phyloP scores from a whole-genome alignment of 2,113 vertebrate species.

The Phycodurus eques region DNA sequence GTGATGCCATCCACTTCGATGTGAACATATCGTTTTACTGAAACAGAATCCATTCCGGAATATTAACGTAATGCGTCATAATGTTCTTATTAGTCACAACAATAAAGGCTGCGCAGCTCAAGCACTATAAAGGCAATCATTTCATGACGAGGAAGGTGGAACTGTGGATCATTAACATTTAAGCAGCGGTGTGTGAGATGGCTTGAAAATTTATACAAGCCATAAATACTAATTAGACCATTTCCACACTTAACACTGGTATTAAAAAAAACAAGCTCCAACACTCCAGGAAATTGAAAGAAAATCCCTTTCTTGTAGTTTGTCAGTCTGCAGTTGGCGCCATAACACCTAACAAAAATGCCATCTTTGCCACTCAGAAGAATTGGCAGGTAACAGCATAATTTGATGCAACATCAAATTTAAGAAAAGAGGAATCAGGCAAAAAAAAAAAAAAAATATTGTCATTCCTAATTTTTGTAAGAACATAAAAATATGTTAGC shows the following conservation, averaged over 20 bases:
- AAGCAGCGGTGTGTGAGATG: not conserved
- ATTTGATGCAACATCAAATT: too few relatives aligned
- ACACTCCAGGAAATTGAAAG: not conserved
- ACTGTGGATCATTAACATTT: not conserved
- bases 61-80: not conserved
- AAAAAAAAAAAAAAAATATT: too few relatives aligned
- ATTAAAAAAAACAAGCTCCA: not conserved
- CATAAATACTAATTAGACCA: not conserved
- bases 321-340: not conserved
- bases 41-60: not conserved
- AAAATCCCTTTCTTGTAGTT: not conserved
- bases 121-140: not conserved
- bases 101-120: not conserved
- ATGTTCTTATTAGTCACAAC: not conserved
- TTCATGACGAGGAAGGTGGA: not conserved
- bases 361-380: too few relatives aligned
- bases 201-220: not conserved
- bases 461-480: too few relatives aligned
- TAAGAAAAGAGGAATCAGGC: too few relatives aligned
- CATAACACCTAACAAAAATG: too few relatives aligned
- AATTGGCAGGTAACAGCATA: too few relatives aligned
- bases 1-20: not conserved
- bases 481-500: too few relatives aligned
- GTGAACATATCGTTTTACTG: not conserved
- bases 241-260: not conserved